Evolutionary conservation across 2,113 vertebrate species (phyloP), one percentile per base, ranked within the genome.

Genomic region (Cynocephalus volans): DNA sequence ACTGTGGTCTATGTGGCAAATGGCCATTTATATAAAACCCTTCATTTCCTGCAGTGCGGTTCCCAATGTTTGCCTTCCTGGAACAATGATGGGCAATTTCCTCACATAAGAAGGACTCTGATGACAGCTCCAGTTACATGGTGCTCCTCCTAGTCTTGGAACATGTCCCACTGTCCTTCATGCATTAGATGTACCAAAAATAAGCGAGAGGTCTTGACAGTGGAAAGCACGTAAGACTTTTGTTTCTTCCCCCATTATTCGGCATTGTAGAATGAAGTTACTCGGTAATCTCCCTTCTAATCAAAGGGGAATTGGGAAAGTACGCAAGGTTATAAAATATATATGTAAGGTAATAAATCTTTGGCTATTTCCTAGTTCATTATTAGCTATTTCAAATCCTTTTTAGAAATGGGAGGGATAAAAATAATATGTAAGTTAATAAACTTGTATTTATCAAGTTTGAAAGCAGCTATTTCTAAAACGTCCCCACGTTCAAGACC

Each of bases 41-140:
- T 80, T 93, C 88, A 89, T 96, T 97, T 97, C 90, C 95, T 89
- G 87, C 33, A 36, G 36, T 41, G 67, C 45, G 45, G 88, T 80
- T 95, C 96, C 90, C 90, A 87, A 92, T 21, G 94, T 95, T 96
- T 90, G 88, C 73, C n/a, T 95, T 96, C 90, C 96, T 97, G 96
- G 92, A 97, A 96, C 93, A 96, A 96, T 83, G 79, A 87, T 69
- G 85, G 88, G 97, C 97, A 97, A 87, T 86, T 95, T 97, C 88
- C 94, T 69, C 84, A 77, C 67, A n/a, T 31, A 41, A 95, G 69
- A 72, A 95, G 33, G 56, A 73, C 26, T 14, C 28, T 93, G 90
- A 94, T 1, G 14, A 94, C 80, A 95, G 26, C 86, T 85, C 58
- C 48, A 56, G 56, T 88, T 84, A 87, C 0, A 17, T 21, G 89